Base-by-base conservation (phyloP, 2,888 invertebrate genomes). In the Andricus curvator region DNA sequence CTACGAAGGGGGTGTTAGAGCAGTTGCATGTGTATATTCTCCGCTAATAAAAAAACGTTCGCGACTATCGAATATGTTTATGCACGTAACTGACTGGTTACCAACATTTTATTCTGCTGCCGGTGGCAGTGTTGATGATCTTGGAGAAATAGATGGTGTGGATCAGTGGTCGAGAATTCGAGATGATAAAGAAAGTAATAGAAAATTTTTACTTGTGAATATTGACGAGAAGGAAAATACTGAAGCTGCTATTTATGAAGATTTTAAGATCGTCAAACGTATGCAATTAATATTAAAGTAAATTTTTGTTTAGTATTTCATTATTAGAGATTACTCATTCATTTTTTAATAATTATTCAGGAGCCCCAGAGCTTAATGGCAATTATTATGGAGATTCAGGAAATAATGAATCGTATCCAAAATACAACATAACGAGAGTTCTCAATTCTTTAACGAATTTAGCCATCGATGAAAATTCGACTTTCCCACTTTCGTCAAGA, bases 1-100 rank as follows among this genome's bases (percentile, higher is more conserved):
- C 0, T 97, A 96, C 95, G 98, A 99, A 93, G 98, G 98, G 4
- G 98, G 95, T 0, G 94, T 98, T 0, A 94, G 97, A 80, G 96
- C 96, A 0, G 95, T 95, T 0, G 96, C 96, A 0, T 95, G 96
- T 66, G 93, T 98, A 77, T 97, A 96, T 95, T 96, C 95, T 88
- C 95, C 97, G 0, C 84, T 94, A 51, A 89, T 95, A n/a, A 90
- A 93, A 68, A 93, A 94, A 9, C 90, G 90, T 29, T 91, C 93
- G 20, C 94, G 95, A 86, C 94, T 96, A 0, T 95, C 94, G 15
- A 92, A 94, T 29, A 93, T 95, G 74, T 93, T 97, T 77, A 95
- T 98, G 90, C 97, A 97, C 89, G 95, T 98, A 17, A 95, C 95
- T 6, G 98, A 98, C 91, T 97, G 97, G 96, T 90, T 98, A 62